phyloP scores from a whole-genome alignment of 2,888 invertebrate genomes.

The Chloroclystis v-ata region DNA sequence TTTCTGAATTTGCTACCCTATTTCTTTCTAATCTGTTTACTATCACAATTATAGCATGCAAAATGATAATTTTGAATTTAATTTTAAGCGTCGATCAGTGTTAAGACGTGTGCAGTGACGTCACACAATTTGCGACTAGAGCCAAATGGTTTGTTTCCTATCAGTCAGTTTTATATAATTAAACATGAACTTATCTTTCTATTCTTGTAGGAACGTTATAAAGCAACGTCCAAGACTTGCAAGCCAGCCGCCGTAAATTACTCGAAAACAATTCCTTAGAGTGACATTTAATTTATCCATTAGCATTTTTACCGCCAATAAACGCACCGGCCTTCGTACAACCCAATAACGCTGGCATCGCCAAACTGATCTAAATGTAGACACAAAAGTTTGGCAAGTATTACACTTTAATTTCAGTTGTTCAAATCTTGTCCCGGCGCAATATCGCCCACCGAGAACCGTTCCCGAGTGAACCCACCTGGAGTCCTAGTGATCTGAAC shows the following conservation, averaged over 20 bases:
- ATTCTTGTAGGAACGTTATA: too few species aligned
- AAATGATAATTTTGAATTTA: too few species aligned
- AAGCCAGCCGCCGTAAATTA: constrained; percentile 14
- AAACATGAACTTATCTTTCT: too few species aligned
- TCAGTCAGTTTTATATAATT: too few species aligned
- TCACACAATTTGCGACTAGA: too few species aligned
- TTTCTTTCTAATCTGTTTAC: too few species aligned
- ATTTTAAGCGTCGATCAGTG: too few species aligned
- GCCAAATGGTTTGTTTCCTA: too few species aligned
- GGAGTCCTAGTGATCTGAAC: constrained; percentile 41
- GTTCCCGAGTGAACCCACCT: constrained; percentile 42
- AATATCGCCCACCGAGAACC: constrained; percentile 54
- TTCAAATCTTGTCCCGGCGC: constrained; percentile 73
- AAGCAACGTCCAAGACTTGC: too few species aligned
- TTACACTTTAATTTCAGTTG: constrained; percentile 77
- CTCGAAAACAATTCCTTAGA: constrained; percentile 22
- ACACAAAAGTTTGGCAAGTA: constrained; percentile 73
- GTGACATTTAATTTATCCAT: constrained; percentile 32
- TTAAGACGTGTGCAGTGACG: too few species aligned
- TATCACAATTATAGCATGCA: too few species aligned
- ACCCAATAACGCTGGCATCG: constrained; percentile 56
- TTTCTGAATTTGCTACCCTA: too few species aligned
- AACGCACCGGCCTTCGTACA: constrained; percentile 42
- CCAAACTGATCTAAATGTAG: constrained; percentile 74
- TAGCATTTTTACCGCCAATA: constrained; percentile 39